Conservation (phyloP, 2,113 vertebrate genomes). For the Hucho hucho region DNA sequence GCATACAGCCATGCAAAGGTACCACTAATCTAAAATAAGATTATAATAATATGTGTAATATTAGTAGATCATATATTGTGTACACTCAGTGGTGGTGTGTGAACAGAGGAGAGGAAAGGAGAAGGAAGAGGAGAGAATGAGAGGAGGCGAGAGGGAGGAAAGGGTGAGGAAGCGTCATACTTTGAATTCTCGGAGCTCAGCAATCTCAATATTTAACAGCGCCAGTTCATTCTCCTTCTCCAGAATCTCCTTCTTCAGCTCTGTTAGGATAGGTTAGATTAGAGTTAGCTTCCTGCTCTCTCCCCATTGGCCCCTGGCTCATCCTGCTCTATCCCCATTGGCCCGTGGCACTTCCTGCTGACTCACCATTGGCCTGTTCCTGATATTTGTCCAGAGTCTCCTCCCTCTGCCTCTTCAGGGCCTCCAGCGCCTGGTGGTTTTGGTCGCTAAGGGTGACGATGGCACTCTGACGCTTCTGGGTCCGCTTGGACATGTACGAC, state of each 20-base stretch:
- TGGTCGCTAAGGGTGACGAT: constrained; percentile 51
- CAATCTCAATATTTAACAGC: constrained; percentile 40
- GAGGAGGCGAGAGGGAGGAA: not conserved
- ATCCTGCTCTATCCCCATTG: not conserved
- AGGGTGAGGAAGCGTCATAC: constrained; percentile 26
- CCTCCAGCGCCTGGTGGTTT: constrained; percentile 40
- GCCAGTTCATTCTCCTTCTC: constrained; percentile 47
- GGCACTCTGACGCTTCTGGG: constrained; percentile 46
- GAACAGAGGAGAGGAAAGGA: not conserved
- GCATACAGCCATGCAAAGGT: not conserved
- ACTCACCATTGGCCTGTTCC: constrained; percentile 38
- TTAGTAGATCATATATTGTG: too few species aligned
- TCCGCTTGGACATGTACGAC: constrained; percentile 56
- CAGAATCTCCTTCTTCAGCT: constrained; percentile 37
- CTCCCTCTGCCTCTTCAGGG: constrained; percentile 45
- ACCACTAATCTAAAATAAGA: not conserved
- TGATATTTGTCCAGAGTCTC: constrained; percentile 34
- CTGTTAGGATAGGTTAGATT: constrained; percentile 27
- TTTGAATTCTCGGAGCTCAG: constrained; percentile 43
- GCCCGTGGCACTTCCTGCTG: too few species aligned
- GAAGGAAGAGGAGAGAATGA: not conserved
- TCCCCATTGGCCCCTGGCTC: not conserved
- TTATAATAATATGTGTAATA: not conserved
- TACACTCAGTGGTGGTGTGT: too few species aligned
- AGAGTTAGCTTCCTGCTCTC: not conserved